Percentiles rank a stretch among this genome's conserved stretches.
phyloP scores from a whole-genome alignment of 2,888 invertebrate genomes.

The Gasteruption jaculator region DNA sequence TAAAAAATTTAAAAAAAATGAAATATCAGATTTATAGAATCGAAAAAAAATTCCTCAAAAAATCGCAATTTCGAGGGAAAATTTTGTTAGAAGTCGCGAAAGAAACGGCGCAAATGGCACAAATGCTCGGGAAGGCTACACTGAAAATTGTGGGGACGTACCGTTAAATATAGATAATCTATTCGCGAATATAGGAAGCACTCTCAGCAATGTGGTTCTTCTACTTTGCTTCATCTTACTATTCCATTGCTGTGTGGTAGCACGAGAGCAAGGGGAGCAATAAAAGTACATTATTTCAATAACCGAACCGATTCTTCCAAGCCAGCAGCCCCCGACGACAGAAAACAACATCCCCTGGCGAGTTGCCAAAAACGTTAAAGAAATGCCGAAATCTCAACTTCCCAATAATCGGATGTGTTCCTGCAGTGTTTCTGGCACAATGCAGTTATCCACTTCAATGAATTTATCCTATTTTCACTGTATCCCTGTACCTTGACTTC shows the following conservation, averaged over 20 bases:
- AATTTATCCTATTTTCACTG: conserved; percentile 42
- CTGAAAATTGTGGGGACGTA: too few relatives aligned
- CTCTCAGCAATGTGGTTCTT: too few relatives aligned
- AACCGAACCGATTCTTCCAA: conserved; percentile 46
- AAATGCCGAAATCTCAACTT: conserved; percentile 43
- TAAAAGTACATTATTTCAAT: conserved; percentile 50
- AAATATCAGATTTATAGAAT: too few relatives aligned
- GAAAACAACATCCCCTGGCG: conserved; percentile 48
- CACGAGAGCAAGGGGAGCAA: conserved; percentile 31
- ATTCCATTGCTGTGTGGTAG: conserved; percentile 5
- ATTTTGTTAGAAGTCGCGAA: too few relatives aligned
- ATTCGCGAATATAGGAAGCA: too few relatives aligned
- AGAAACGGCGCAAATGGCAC: too few relatives aligned
- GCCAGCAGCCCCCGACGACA: conserved; percentile 44
- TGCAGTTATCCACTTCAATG: conserved; percentile 47
- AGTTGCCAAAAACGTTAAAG: conserved; percentile 39
- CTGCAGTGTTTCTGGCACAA: conserved; percentile 47
- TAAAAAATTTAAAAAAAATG: too few relatives aligned
- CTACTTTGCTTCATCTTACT: too few relatives aligned
- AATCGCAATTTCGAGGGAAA: too few relatives aligned
- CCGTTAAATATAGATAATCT: too few relatives aligned
- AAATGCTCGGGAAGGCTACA: too few relatives aligned
- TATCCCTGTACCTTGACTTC: not conserved
- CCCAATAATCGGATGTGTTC: conserved; percentile 50
- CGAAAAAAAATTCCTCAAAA: too few relatives aligned